A percentile compares a stretch with the other conserved stretches of the same genome.
Conservation (phyloP, 2,113 vertebrate genomes). For the Calyptomena viridis region DNA sequence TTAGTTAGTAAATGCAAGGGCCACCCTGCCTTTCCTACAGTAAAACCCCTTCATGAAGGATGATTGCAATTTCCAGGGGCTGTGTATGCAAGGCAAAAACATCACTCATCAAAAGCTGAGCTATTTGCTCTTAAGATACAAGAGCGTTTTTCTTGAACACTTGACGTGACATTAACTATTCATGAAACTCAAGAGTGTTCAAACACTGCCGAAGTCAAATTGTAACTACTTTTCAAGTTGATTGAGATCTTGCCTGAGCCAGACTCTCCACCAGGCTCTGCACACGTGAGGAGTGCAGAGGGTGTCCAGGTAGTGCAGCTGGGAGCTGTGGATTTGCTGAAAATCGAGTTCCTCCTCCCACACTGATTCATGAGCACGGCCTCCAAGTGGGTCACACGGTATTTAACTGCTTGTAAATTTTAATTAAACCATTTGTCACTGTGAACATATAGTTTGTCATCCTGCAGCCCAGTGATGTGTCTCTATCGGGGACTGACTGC, state of each 20-base stretch:
- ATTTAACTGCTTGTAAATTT: constrained; percentile 72
- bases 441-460: constrained; percentile 69
- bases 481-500: constrained; percentile 69
- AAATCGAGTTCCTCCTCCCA: constrained; percentile 23
- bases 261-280: not conserved
- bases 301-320: not conserved
- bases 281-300: not conserved
- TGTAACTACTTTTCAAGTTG: constrained; percentile 68
- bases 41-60: constrained; percentile 72
- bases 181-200: constrained; percentile 61
- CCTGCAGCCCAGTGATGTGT: constrained; percentile 50
- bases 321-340: constrained; percentile 37
- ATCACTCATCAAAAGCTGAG: constrained; percentile 74
- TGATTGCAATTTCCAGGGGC: constrained; percentile 73
- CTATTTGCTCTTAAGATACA: constrained; percentile 71
- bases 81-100: constrained; percentile 45
- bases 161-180: constrained; percentile 75
- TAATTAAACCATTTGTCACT: constrained; percentile 77
- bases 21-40: constrained; percentile 53
- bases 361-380: constrained; percentile 67
- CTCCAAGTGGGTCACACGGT: constrained; percentile 63
- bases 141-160: constrained; percentile 54
- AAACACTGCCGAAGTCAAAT: constrained; percentile 56
- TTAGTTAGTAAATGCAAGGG: constrained; percentile 63
- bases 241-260: constrained; percentile 41